Conservation (phyloP, 2,797 vertebrate species). For the Aplochiton taeniatus region DNA sequence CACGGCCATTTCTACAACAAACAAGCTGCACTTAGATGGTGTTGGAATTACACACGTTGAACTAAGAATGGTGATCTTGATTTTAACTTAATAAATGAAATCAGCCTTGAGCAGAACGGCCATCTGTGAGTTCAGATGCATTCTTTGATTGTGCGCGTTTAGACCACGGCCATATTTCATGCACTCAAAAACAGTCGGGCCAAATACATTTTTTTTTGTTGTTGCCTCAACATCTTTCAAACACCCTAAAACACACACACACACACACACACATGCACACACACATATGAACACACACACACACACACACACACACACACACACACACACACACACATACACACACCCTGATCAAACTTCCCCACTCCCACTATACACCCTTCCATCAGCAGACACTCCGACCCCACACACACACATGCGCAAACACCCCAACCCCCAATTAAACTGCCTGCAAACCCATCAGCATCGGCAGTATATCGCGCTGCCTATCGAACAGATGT, state of each 20-base stretch:
- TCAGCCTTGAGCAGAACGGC: constrained; percentile 56
- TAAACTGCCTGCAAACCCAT: constrained; percentile 71
- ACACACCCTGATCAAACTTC: neutral
- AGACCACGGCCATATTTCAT: constrained; percentile 38
- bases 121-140: constrained; percentile 58
- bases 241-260: constrained; percentile 5
- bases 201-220: constrained; percentile 42
- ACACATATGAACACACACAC: constrained; percentile 43
- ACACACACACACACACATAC: neutral
- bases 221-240: constrained; percentile 29
- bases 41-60: constrained; percentile 65
- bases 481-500: constrained; percentile 85
- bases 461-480: constrained; percentile 61
- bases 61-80: constrained; percentile 56
- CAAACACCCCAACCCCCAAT: constrained; percentile 57
- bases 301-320: constrained; percentile 20
- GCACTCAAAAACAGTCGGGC: constrained; percentile 35
- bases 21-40: constrained; percentile 38
- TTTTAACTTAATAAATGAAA: constrained; percentile 56
- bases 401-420: constrained; percentile 45
- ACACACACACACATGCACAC: constrained; percentile 13
- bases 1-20: neutral
- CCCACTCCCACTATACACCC: constrained; percentile 20
- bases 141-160: constrained; percentile 42
- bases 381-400: constrained; percentile 8